Evolutionary conservation across 2,797 vertebrate species (phyloP), one percentile per base, ranked within the genome.

Genomic region (Pseudochirops cupreus): DNA sequence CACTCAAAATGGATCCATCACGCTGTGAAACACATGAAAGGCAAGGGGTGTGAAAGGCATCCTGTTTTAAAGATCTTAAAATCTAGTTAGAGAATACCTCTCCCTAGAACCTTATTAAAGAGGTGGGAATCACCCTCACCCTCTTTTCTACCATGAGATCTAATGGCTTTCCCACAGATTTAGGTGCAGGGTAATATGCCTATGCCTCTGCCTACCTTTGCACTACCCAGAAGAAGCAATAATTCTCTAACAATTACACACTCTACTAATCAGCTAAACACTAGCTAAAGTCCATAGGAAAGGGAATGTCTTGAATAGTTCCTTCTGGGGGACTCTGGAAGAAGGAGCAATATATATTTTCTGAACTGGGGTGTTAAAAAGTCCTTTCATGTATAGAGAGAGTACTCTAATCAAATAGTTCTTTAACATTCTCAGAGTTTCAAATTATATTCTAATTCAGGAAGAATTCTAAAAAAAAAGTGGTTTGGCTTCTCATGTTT

Each of bases 401-500:
- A 87, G 56, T 67, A 24, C 57, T 67, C 13, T 3, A 52, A 91
- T 52, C 59, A 74, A 5, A 3, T 24, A 62, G 46, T 14, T n/a
- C 2, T 91, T 82, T 93, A 90, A 54, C 50, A 28, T 92, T 24
- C 5, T 54, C 4, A 14, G 67, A 5, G 0, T 2, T n/a, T 46
- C 5, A 91, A 55, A 14, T 56, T 24, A 54, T 93, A 39, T 93
- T 52, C 29, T 89, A 26, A 93, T 82, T 33, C 53, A 59, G 91
- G 95, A 46, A 53, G 10, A 24, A 92, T 16, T 91, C 16, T 0
- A 91, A 58, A 53, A 56, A 55, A 56, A 11, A 6, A 7, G 58
- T 67, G 56, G 4, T 14, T 91, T 29, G 89, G 10, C 53, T 96
- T 55, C 53, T 62, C 93, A 93, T 67, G 52, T 10, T 92, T 97